A percentile compares a stretch with the other conserved stretches of the same genome.
phyloP scores from a whole-genome alignment of 2,888 invertebrate species.

The Euphydryas editha region DNA sequence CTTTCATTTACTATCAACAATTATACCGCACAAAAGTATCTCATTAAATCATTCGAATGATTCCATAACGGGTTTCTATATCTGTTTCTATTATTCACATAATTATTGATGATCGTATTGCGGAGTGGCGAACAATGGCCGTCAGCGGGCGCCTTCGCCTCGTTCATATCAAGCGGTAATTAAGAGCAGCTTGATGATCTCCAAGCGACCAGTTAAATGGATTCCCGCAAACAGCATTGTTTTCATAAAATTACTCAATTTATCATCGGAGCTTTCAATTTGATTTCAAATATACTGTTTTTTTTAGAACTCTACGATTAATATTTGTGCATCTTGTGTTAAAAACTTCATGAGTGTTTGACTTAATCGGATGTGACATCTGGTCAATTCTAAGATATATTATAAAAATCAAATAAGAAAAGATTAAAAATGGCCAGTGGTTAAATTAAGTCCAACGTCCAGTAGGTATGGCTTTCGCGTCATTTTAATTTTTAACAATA shows the following conservation, averaged over 20 bases:
- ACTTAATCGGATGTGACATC: too few species aligned
- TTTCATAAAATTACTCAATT: conserved; percentile 26
- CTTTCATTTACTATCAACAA: too few species aligned
- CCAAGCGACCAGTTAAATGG: conserved; percentile 9
- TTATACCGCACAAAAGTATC: too few species aligned
- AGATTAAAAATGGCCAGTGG: too few species aligned
- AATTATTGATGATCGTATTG: background rate
- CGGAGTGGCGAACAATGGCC: conserved; percentile 11
- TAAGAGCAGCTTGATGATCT: conserved; percentile 19
- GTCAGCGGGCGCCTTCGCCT: conserved; percentile 3
- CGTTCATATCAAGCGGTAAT: conserved; percentile 20
- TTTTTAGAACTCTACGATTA: background rate
- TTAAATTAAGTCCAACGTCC: too few species aligned
- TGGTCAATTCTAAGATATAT: too few species aligned
- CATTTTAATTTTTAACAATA: too few species aligned
- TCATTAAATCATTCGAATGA: background rate
- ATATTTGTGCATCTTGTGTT: too few species aligned
- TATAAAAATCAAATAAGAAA: too few species aligned
- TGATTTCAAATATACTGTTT: background rate
- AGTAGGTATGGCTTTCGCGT: too few species aligned
- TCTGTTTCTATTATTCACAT: conserved; percentile 6
- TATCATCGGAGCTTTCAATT: conserved; percentile 6
- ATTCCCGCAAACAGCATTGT: conserved; percentile 24
- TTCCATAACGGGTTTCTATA: background rate
- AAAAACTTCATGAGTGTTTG: too few species aligned